Percentiles rank a stretch among this genome's conserved stretches.
Evolutionary conservation across 2,797 vertebrate genomes (phyloP).

Genomic region (Decapterus maruadsi): DNA sequence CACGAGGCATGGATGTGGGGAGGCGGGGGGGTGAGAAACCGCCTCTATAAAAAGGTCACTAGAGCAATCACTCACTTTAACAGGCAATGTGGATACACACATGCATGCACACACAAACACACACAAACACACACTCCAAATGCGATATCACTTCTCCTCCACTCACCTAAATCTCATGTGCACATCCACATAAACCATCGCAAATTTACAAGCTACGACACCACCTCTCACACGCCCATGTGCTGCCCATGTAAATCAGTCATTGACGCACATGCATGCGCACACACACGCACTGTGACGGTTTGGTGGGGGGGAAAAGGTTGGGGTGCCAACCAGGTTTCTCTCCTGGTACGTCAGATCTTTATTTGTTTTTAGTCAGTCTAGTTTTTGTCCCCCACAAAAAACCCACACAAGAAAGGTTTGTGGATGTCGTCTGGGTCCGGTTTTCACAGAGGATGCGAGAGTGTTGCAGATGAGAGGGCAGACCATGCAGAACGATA

Average conservation of each 20-base stretch:
- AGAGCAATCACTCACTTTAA: conserved; percentile 71
- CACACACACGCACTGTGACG: too few relatives aligned
- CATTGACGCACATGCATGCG: too few relatives aligned
- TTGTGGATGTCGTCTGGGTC: too few relatives aligned
- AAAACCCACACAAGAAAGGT: too few relatives aligned
- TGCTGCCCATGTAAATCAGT: conserved; percentile 49
- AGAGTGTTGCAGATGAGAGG: too few relatives aligned
- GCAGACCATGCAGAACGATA: too few relatives aligned
- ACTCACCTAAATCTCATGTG: conserved; percentile 29
- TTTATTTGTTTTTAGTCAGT: too few relatives aligned
- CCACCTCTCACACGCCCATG: conserved; percentile 22
- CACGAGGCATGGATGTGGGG: neutral
- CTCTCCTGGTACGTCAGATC: too few relatives aligned
- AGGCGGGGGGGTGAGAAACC: neutral
- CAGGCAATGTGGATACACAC: conserved; percentile 26
- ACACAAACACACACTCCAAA: conserved; percentile 9
- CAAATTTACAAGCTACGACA: conserved; percentile 46
- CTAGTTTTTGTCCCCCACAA: too few relatives aligned
- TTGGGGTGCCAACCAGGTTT: too few relatives aligned
- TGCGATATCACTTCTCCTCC: conserved; percentile 16
- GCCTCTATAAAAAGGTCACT: conserved; percentile 31
- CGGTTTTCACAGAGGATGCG: too few relatives aligned
- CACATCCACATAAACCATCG: conserved; percentile 50
- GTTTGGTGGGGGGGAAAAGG: too few relatives aligned
- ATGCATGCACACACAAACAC: conserved; percentile 22